Base-by-base conservation (phyloP, 2,113 vertebrate species). In the Colistium nudipinnis region DNA sequence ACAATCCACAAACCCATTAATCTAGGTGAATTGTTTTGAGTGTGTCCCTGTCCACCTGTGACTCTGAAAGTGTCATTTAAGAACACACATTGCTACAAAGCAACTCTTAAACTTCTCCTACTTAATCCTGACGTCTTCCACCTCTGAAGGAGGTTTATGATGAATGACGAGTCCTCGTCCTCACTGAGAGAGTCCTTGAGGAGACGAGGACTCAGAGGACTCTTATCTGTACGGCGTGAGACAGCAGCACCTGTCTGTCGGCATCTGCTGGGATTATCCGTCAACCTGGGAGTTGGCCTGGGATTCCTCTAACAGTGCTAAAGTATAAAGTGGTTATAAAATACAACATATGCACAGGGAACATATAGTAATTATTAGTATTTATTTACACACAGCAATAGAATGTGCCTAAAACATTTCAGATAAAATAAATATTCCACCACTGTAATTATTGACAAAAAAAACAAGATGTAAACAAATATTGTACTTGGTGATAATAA, bases 211-310 rank as follows among this genome's bases (percentile, higher is more conserved):
- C 33, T 68, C 25, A 57, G 53, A 38, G 70, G 45, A 44, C 64
- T 48, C 25, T 68, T 52, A 63, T 69, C 56, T 57, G 11, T 45
- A 63, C 9, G 3, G 35, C 57, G 36, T 48, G 59, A 74, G 70
- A 47, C 52, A 70, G 52, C 59, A 16, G 64, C 59, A 39, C 44
- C 53, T 44, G 70, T 74, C 76, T 69, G 70, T 67, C 70, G 57
- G 57, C 56, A 68, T 62, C 56, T 78, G 69, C 69, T 45, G 69
- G 62, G 68, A 43, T 27, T 16, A 27, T 48, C 62, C 49, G 69
- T 78, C 75, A 78, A 61, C 25, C 69, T 72, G 67, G 53, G 24
- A 39, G 61, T 24, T 44, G 39, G 54, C 48, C 62, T 30, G 51
- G 43, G 60, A 48, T 61, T 39, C 62, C 61, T 55, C 56, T 66